Evolutionary conservation across 2,113 vertebrate genomes (phyloP).

Genomic region (Oxyura jamaicensis): DNA sequence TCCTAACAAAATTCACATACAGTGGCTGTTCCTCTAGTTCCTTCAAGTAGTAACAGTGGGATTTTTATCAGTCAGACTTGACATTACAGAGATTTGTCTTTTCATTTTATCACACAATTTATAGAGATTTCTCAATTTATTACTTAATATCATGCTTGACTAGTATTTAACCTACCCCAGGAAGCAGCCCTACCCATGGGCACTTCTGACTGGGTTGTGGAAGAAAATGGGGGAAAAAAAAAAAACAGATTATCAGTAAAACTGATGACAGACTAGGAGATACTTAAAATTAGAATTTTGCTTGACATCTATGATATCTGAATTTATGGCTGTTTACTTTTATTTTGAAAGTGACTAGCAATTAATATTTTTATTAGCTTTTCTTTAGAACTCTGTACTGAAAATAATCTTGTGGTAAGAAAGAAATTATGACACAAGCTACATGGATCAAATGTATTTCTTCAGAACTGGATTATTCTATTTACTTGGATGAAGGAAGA

Average conservation of each 20-base stretch:
- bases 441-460: neutral
- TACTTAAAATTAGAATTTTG: neutral
- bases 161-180: neutral
- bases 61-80: neutral
- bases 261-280: neutral
- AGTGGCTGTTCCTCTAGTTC: neutral
- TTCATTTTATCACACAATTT: neutral
- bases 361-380: neutral
- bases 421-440: neutral
- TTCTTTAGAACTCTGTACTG: neutral
- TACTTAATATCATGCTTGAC: neutral
- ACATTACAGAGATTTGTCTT: neutral
- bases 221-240: neutral
- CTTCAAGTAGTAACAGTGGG: neutral
- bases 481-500: neutral
- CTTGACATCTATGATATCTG: neutral
- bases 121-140: neutral
- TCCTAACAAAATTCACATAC: rapidly evolving
- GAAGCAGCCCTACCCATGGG: neutral
- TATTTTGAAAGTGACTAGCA: neutral
- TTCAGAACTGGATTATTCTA: neutral
- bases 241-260: neutral
- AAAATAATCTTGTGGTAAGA: neutral
- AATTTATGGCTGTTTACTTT: neutral
- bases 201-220: neutral